Percentiles rank a stretch among this genome's conserved stretches.
phyloP scores from a whole-genome alignment of 2,113 vertebrate species.

The Coptodon bakossiorum region DNA sequence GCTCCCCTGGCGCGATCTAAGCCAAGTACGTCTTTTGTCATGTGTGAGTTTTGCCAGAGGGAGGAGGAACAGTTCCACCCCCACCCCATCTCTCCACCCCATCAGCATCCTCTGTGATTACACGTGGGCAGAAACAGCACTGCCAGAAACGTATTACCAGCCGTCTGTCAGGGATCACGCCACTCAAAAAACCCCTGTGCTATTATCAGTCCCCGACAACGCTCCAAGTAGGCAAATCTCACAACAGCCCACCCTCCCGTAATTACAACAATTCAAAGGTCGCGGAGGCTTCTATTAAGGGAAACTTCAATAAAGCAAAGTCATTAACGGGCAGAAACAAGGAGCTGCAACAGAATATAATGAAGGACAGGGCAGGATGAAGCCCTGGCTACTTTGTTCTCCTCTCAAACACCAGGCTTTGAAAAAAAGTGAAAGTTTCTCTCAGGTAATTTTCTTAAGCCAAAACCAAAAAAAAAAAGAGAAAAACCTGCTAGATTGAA shows the following conservation, averaged over 20 bases:
- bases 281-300: slow-evolving; percentile 6
- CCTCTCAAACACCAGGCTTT: neutral
- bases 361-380: slow-evolving; percentile 38
- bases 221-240: neutral
- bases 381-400: slow-evolving; percentile 35
- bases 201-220: neutral
- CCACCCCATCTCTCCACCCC: neutral
- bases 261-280: slow-evolving; percentile 36
- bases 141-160: neutral
- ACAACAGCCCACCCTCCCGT: neutral
- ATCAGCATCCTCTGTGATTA: neutral
- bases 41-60: neutral
- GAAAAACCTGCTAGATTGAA: neutral
- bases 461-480: neutral
- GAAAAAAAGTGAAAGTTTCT: slow-evolving; percentile 25
- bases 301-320: slow-evolving; percentile 37
- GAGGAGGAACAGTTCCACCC: neutral
- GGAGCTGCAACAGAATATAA: slow-evolving; percentile 15
- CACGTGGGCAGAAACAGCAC: neutral
- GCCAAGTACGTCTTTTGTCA: slow-evolving; percentile 19
- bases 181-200: neutral
- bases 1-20: neutral
- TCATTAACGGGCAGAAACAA: slow-evolving; percentile 35
- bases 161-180: neutral
- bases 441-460: neutral